Evolutionary conservation across 2,888 invertebrate genomes (phyloP), one percentile per base, ranked within the genome.

Genomic region (Ennomos erosarius): DNA sequence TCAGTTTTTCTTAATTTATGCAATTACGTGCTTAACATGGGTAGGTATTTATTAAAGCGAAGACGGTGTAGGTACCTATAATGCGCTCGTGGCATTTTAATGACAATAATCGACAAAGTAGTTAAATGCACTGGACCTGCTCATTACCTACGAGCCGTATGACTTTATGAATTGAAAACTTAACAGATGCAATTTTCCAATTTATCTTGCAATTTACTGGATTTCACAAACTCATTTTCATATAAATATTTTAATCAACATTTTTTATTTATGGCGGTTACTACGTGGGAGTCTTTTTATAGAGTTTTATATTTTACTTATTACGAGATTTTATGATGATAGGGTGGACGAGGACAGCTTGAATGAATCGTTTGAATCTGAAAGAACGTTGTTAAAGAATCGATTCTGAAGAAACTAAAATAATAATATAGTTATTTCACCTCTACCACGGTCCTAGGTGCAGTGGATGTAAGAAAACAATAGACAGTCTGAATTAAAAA

Each of bases 131-230:
- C n/a, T 44, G 56, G 47, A 45, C 59, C 56, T 55, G 61, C 55
- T 63, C 57, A 62, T 69, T 66, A 66, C 54, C 47, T 33, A 4
- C 40, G 42, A 54, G 45, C 50, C 56, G 54, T 53, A 57, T 33
- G 51, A 52, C 60, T 56, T 58, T 40, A 35, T 56, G 52, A 64
- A 70, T 62, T 65, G 65, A 64, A 67, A 53, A 49, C 55, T 45
- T 13, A 53, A 61, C 59, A 62, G 44, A 55, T 64, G 54, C 65
- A 62, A 70, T 68, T 68, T 65, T 60, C 54, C 59, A 59, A 64
- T 64, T 63, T 62, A 64, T 52, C 49, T 62, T 48, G 45, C 64
- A 40, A 54, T 60, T 68, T 60, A 60, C 61, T 44, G 45, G 62
- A 54, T 60, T 47, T 55, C 37, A 38, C 44, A 52, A 36, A 33